Conservation (phyloP, 2,797 vertebrate species). For the Chanos chanos region DNA sequence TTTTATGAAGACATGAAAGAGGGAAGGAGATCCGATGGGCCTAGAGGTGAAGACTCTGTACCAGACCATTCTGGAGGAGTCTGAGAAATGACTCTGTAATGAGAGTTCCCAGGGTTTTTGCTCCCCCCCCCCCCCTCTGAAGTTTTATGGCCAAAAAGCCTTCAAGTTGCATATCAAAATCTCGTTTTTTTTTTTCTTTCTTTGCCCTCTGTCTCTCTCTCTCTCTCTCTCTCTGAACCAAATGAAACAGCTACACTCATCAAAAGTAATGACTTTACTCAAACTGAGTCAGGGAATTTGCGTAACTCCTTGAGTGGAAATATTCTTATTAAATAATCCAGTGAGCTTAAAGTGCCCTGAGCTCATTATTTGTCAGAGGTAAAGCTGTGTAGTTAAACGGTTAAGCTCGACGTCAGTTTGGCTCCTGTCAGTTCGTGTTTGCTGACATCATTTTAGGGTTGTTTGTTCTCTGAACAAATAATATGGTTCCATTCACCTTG, state of each 20-base stretch:
- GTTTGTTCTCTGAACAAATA: neutral
- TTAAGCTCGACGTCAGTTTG: conserved; percentile 7
- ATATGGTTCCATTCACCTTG: neutral
- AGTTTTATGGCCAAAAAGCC: too few relatives aligned
- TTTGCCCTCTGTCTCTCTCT: neutral
- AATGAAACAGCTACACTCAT: neutral
- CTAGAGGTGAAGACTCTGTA: too few relatives aligned
- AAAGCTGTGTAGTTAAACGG: conserved; percentile 11
- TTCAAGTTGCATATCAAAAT: too few relatives aligned
- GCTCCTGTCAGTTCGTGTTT: neutral
- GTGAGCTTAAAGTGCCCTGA: neutral
- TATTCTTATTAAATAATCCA: conserved; percentile 16
- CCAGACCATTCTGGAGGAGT: too few relatives aligned
- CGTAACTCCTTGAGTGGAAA: neutral
- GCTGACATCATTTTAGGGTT: neutral
- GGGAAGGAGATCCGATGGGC: too few relatives aligned
- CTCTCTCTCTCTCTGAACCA: neutral
- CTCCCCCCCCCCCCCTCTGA: too few relatives aligned
- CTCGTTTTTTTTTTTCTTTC: too few relatives aligned
- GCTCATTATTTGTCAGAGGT: neutral
- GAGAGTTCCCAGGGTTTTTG: too few relatives aligned
- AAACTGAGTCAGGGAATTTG: neutral
- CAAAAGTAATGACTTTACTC: neutral
- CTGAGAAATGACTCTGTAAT: too few relatives aligned
- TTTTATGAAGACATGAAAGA: too few relatives aligned